Evolutionary conservation across 2,888 invertebrate genomes (phyloP).

Genomic region (Ophion ventricosus): DNA sequence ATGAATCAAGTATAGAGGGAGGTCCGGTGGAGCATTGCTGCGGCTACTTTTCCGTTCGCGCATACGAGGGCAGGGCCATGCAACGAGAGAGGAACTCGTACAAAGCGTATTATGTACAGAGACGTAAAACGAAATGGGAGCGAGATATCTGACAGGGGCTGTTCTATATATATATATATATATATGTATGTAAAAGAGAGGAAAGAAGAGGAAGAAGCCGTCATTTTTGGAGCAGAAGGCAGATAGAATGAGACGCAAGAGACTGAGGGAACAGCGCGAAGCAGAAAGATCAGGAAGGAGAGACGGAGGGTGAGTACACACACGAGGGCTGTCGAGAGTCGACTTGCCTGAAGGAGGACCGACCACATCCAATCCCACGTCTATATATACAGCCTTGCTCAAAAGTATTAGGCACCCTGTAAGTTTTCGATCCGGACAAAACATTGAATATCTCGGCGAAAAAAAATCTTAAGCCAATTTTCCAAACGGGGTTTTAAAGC

Average conservation of each 20-base stretch:
- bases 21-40: slow-evolving; percentile 63
- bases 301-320: slow-evolving; percentile 63
- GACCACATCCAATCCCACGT: not conserved
- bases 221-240: slow-evolving; percentile 30
- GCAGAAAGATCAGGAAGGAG: slow-evolving; percentile 67
- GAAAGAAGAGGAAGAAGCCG: slow-evolving; percentile 52
- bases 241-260: slow-evolving; percentile 62
- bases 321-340: slow-evolving; percentile 46
- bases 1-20: slow-evolving; percentile 50
- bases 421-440: no score
- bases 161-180: slow-evolving; percentile 31
- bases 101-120: slow-evolving; percentile 80
- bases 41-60: slow-evolving; percentile 43
- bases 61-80: slow-evolving; percentile 52
- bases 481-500: no score
- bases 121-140: slow-evolving; percentile 80
- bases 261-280: slow-evolving; percentile 47
- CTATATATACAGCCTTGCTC: no score
- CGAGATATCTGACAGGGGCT: slow-evolving; percentile 76
- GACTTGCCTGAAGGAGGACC: slow-evolving; percentile 52
- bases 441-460: no score
- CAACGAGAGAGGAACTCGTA: slow-evolving; percentile 68
- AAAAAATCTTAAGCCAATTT: no score
- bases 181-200: slow-evolving; percentile 60
- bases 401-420: no score